phyloP scores from a whole-genome alignment of 2,888 invertebrate species.

The Yponomeuta malinellus region DNA sequence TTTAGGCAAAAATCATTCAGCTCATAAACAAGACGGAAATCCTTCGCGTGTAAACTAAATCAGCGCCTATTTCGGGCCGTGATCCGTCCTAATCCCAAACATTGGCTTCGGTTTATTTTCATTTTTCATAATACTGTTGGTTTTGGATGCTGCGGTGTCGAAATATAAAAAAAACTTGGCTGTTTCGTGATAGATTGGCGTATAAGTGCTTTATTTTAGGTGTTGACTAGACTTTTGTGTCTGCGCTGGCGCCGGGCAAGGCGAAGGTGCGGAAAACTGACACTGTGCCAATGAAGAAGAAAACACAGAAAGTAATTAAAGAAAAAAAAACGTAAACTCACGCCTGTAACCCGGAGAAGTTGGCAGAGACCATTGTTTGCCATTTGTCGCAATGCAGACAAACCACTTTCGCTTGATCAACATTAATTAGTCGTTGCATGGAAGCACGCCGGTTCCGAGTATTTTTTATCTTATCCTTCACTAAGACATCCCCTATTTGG shows the following conservation, averaged over 20 bases:
- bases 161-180: slow-evolving; percentile 24
- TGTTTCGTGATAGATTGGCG: slow-evolving; percentile 44
- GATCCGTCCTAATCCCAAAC: slow-evolving; percentile 4
- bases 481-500: no score
- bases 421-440: no score
- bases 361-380: no score
- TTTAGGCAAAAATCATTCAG: background rate
- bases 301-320: background rate
- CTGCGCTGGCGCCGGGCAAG: slow-evolving; percentile 47
- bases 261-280: slow-evolving; percentile 42
- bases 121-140: slow-evolving; percentile 41
- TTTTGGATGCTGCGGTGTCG: slow-evolving; percentile 38
- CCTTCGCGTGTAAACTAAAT: slow-evolving; percentile 4
- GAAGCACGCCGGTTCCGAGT: no score
- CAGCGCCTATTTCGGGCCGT: slow-evolving; percentile 5
- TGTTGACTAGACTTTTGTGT: slow-evolving; percentile 52
- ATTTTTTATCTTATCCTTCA: no score
- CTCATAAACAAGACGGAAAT: background rate
- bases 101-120: slow-evolving; percentile 33
- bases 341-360: no score
- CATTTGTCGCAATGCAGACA: no score
- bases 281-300: slow-evolving; percentile 22
- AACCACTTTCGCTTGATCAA: no score
- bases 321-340: no score
- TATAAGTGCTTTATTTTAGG: slow-evolving; percentile 63